Evolutionary conservation across 2,797 vertebrate species (phyloP), one percentile per base, ranked within the genome.

Genomic region (Sardinella longiceps): DNA sequence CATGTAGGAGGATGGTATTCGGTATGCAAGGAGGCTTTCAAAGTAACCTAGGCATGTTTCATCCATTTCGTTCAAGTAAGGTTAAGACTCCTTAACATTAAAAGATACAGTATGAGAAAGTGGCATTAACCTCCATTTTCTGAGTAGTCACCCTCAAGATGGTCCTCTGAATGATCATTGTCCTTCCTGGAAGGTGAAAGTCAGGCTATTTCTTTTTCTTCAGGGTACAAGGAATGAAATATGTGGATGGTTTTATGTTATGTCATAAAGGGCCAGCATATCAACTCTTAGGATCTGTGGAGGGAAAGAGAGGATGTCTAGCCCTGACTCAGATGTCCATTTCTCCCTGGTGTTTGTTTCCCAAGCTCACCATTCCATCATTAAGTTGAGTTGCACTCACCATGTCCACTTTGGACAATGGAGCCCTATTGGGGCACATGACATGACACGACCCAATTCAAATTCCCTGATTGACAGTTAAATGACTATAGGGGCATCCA

Each of bases 161-260:
- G 25, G 63, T 70, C 33, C 63, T 70, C 63, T 18, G 28, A 70
- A 70, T 14, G 63, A 70, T 70, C 28, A 70, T 70, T 33, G 30
- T 30, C 63, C 28, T 70, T 70, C 11, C 15, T 70, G 28, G 28
- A 70, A 37, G 63, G 63, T 70, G 30, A 70, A 70, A 70, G 63
- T 28, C 28, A 15, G 63, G 25, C 28, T 14, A 23, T 53, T 70
- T 70, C n/a, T n/a, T 70, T 66, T 70, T 70, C 14, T 15, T 28
- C 3, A 15, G 28, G 48, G 10, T 11, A 25, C 33, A 70, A 4
- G 63, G 63, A 28, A 37, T 70, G 63, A 70, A 70, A 70, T 70
- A 70, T 70, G 63, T 70, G 63, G 12, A 70, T 33, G 63, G 63
- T 70, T 70, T 70, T 70, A 70, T 70, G 63, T 70, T 18, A 70